phyloP scores from a whole-genome alignment of 2,797 vertebrate species.

The Heteromormyrus szaboi region DNA sequence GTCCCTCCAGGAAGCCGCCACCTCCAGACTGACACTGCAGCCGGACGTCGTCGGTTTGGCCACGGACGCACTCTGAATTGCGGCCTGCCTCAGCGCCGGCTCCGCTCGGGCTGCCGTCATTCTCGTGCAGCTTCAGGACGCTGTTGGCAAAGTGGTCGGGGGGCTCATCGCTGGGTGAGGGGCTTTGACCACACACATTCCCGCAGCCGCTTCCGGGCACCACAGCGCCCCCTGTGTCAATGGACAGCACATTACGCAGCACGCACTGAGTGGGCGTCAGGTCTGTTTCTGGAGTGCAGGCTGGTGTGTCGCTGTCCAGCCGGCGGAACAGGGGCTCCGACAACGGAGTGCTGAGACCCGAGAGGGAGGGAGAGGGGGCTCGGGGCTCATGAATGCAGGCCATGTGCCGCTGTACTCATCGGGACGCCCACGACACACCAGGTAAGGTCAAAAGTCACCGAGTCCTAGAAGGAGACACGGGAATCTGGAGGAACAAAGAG shows the following conservation, averaged over 20 bases:
- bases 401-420: constrained; percentile 63
- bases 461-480: background rate
- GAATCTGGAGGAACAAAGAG: constrained; percentile 3
- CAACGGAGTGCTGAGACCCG: constrained; percentile 73
- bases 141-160: constrained; percentile 77
- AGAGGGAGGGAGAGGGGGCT: constrained; percentile 83
- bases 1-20: constrained; percentile 84
- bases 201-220: constrained; percentile 35
- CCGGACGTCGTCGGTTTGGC: constrained; percentile 60
- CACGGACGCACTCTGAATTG: constrained; percentile 50
- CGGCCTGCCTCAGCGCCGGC: constrained; percentile 51
- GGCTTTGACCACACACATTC: constrained; percentile 55
- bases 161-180: constrained; percentile 67
- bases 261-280: constrained; percentile 90
- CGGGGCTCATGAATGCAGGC: constrained; percentile 83
- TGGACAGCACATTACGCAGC: constrained; percentile 80
- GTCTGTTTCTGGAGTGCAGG: constrained; percentile 86
- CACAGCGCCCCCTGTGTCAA: constrained; percentile 62
- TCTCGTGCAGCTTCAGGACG: constrained; percentile 75
- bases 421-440: constrained; percentile 19
- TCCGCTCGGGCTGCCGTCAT: constrained; percentile 55
- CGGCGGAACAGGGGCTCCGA: constrained; percentile 75
- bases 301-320: constrained; percentile 76
- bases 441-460: constrained; percentile 14
- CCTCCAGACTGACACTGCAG: constrained; percentile 71